phyloP scores from a whole-genome alignment of 2,113 vertebrate genomes.

The Callipepla squamata region DNA sequence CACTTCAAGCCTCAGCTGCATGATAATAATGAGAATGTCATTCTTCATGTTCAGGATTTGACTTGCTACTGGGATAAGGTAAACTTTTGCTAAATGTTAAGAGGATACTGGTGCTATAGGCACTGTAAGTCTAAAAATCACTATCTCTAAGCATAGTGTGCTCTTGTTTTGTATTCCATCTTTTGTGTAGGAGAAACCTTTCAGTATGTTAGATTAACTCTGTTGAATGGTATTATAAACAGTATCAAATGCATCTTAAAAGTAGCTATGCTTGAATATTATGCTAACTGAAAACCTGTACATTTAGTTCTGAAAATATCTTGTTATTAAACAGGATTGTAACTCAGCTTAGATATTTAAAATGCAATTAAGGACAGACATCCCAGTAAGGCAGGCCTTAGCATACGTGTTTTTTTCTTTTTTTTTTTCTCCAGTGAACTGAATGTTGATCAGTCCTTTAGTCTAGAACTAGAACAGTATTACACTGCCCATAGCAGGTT shows the following conservation, averaged over 20 bases:
- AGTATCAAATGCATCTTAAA: neutral
- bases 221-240: neutral
- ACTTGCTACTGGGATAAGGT: conserved; percentile 93
- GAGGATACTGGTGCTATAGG: neutral
- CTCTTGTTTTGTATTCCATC: neutral
- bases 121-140: neutral
- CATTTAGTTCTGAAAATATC: rapidly evolving
- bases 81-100: neutral
- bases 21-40: conserved; percentile 59
- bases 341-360: neutral
- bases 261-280: neutral
- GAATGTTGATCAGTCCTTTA: neutral
- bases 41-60: conserved; percentile 83
- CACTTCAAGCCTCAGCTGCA: conserved; percentile 22
- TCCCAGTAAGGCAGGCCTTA: neutral
- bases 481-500: neutral
- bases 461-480: neutral
- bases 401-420: rapidly evolving
- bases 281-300: neutral
- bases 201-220: neutral
- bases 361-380: neutral
- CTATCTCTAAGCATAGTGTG: neutral
- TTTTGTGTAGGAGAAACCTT: neutral
- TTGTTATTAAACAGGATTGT: neutral
- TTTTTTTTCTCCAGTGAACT: neutral